Conservation (phyloP, 2,113 vertebrate genomes). For the Sterrhoptilus dennistouni region DNA sequence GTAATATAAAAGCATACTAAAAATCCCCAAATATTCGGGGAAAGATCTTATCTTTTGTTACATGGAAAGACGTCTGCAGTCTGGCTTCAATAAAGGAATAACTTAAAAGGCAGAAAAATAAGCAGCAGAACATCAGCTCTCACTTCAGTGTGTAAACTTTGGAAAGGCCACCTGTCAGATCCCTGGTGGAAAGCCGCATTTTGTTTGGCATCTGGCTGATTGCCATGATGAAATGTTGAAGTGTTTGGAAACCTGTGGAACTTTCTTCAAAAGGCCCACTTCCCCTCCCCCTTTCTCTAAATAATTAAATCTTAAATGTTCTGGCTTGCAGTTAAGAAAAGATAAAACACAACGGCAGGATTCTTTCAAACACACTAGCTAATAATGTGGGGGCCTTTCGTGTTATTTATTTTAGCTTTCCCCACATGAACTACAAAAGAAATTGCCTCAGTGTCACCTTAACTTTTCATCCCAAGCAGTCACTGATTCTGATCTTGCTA, state of each 20-base stretch:
- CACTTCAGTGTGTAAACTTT: constrained; percentile 70
- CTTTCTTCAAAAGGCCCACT: constrained; percentile 58
- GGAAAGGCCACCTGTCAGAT: constrained; percentile 72
- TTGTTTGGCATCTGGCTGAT: constrained; percentile 68
- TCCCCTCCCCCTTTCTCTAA: constrained; percentile 44
- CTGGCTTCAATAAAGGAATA: constrained; percentile 48
- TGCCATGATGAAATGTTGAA: constrained; percentile 65
- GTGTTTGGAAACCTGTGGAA: constrained; percentile 64
- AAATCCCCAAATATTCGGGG: constrained; percentile 10
- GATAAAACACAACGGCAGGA: constrained; percentile 50
- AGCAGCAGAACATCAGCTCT: constrained; percentile 68
- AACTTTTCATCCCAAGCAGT: not conserved
- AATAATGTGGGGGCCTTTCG: not conserved
- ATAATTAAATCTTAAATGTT: constrained; percentile 60
- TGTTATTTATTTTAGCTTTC: constrained; percentile 55
- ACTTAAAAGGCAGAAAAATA: constrained; percentile 69
- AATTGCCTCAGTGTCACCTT: constrained; percentile 19
- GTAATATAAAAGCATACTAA: constrained; percentile 34
- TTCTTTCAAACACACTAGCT: constrained; percentile 50
- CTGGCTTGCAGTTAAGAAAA: constrained; percentile 54
- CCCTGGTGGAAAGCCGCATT: constrained; percentile 64
- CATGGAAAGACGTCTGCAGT: constrained; percentile 45
- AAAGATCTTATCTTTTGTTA: constrained; percentile 52
- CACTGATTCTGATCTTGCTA: not conserved
- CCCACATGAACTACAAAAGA: constrained; percentile 4